Percentiles rank a stretch among this genome's conserved stretches.
These are phyloP conservation scores for Brenthis daphne DNA, from an alignment of 2,888 invertebrate genomes.

Conservation along the genomic window DNA sequence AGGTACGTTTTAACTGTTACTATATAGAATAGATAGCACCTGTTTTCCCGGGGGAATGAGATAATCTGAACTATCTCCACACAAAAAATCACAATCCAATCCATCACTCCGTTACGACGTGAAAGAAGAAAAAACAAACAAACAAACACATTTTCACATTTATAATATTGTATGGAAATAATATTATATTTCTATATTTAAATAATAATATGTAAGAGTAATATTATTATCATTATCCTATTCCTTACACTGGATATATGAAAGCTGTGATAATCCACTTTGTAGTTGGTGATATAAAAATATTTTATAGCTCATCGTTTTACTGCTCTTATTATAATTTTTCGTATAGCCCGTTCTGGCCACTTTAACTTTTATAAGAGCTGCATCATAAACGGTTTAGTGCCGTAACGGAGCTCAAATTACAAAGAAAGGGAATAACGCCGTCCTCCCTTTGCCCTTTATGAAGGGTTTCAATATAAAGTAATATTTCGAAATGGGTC, in stretches of 20 bases:
- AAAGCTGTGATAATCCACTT: constrained; percentile 22
- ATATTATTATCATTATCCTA: constrained; percentile 12
- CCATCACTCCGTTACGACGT: no score
- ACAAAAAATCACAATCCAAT: no score
- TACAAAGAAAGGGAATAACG: constrained; percentile 71
- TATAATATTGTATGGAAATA: no score
- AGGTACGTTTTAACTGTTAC: no score
- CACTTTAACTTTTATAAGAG: constrained; percentile 71
- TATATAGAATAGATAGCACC: no score
- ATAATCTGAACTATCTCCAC: no score
- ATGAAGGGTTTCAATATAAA: constrained; percentile 71
- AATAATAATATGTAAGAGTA: no score
- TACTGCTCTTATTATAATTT: constrained; percentile 38
- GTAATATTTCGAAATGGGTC: constrained; percentile 70
- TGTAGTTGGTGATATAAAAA: constrained; percentile 33
- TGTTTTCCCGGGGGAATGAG: no score
- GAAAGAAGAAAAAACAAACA: no score
- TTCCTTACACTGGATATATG: constrained; percentile 1
- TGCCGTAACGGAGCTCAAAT: constrained; percentile 74
- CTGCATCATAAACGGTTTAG: constrained; percentile 77
- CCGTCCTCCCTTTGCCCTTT: constrained; percentile 74
- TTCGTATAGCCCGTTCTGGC: constrained; percentile 58
- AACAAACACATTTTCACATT: no score
- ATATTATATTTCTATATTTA: no score
- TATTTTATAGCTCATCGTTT: constrained; percentile 35